Evolutionary conservation across 2,113 vertebrate genomes (phyloP).

Genomic region (Isurus oxyrinchus): DNA sequence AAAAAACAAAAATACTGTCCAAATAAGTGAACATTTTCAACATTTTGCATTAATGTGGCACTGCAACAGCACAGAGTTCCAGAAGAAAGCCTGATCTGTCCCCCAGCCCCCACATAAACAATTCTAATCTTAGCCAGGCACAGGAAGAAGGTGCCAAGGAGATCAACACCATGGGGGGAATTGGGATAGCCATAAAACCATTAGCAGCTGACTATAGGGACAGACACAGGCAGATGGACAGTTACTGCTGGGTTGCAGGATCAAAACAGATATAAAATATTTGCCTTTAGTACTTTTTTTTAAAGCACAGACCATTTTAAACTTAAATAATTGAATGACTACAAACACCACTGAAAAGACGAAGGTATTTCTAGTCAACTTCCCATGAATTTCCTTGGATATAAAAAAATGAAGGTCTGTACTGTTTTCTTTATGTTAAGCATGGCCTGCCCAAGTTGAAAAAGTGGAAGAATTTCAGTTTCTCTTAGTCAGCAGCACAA

Average conservation of each 20-base stretch:
- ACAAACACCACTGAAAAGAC: conserved; percentile 14
- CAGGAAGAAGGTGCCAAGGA: neutral
- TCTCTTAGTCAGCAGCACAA: neutral
- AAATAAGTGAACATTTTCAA: neutral
- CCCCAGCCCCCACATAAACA: neutral
- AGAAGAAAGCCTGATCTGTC: too few relatives aligned
- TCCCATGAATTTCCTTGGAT: conserved; percentile 6
- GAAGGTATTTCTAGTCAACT: neutral
- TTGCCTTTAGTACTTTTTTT: conserved; percentile 29
- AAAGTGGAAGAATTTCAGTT: neutral
- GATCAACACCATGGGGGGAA: neutral
- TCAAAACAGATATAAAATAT: neutral
- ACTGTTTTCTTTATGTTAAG: neutral
- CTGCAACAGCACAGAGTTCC: neutral
- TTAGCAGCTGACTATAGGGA: neutral
- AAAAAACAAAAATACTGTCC: neutral
- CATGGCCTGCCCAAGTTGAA: neutral
- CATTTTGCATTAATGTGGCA: neutral
- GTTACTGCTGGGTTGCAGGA: neutral
- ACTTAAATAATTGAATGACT: neutral
- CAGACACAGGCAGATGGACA: neutral
- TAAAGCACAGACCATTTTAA: neutral
- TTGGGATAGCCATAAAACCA: neutral
- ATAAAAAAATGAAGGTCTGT: neutral
- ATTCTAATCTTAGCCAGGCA: neutral